phyloP scores from a whole-genome alignment of 2,888 invertebrate species.

The Polydrusus cervinus region DNA sequence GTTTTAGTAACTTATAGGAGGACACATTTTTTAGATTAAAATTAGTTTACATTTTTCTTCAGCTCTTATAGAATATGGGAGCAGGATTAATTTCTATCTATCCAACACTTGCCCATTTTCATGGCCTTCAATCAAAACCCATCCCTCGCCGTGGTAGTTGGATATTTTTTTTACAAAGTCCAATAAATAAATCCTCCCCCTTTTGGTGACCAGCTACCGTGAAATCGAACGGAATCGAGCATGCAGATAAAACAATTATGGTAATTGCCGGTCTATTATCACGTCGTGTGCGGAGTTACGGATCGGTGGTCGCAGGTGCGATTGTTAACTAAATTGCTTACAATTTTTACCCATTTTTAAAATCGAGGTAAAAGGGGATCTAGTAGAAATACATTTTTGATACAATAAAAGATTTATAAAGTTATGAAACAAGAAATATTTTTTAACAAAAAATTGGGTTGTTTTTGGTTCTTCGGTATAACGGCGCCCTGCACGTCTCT shows the following conservation, averaged over 20 bases:
- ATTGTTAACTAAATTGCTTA: slow-evolving; percentile 32
- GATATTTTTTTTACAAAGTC: slow-evolving; percentile 8
- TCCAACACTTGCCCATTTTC: slow-evolving; percentile 20
- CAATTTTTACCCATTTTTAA: slow-evolving; percentile 31
- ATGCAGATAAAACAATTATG: slow-evolving; percentile 61
- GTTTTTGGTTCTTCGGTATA: too few species aligned
- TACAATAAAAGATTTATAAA: neutral
- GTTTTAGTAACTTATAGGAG: too few species aligned
- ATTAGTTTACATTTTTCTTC: too few species aligned
- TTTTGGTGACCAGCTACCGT: slow-evolving; percentile 48
- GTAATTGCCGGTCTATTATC: slow-evolving; percentile 64
- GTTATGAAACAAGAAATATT: too few species aligned
- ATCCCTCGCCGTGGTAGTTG: slow-evolving; percentile 9
- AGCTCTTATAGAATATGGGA: too few species aligned
- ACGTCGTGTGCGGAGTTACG: slow-evolving; percentile 61
- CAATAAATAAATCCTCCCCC: slow-evolving; percentile 27
- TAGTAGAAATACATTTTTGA: neutral
- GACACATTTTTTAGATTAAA: too few species aligned
- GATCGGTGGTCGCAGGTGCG: slow-evolving; percentile 62
- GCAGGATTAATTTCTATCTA: neutral
- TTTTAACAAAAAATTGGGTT: too few species aligned
- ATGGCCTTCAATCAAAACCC: slow-evolving; percentile 19
- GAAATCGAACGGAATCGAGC: slow-evolving; percentile 56
- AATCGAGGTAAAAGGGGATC: slow-evolving; percentile 5
- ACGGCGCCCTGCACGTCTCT: too few species aligned